phyloP scores from a whole-genome alignment of 2,888 invertebrate genomes.

The Cremastobaeus sp. region DNA sequence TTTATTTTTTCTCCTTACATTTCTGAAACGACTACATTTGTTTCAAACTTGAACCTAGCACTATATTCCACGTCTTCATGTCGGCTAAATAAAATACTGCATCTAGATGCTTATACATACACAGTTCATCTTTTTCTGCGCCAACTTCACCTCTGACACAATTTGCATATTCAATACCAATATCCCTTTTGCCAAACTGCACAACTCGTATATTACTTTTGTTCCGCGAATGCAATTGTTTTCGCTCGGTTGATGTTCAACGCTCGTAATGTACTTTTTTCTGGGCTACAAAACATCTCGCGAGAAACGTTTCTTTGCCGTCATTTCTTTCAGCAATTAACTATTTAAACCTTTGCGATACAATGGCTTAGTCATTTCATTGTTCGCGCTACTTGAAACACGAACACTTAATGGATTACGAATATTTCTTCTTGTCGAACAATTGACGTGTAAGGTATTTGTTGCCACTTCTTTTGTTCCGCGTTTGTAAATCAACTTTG shows the following conservation, averaged over 20 bases:
- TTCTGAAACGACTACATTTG: no score
- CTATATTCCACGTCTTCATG: conserved; percentile 12
- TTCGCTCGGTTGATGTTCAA: conserved; percentile 48
- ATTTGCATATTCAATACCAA: conserved; percentile 56
- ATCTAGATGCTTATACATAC: conserved; percentile 6
- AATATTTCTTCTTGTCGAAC: conserved; percentile 36
- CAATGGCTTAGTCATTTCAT: conserved; percentile 48
- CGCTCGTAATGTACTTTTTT: conserved; percentile 43
- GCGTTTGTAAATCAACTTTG: conserved; percentile 13
- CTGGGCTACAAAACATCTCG: conserved; percentile 35
- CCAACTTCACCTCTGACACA: conserved; percentile 52
- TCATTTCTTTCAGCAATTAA: conserved; percentile 54
- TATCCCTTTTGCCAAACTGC: conserved; percentile 46
- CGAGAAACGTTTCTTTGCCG: conserved; percentile 36
- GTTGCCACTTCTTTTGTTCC: conserved; percentile 9
- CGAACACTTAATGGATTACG: conserved; percentile 30
- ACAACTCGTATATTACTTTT: conserved; percentile 47
- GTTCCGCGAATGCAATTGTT: conserved; percentile 51
- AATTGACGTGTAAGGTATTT: conserved; percentile 14
- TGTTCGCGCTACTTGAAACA: conserved; percentile 37
- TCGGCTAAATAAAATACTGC: conserved; percentile 22
- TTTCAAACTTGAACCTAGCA: conserved; percentile 1
- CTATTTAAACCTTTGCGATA: conserved; percentile 38
- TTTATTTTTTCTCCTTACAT: no score
- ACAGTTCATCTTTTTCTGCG: conserved; percentile 21